These are phyloP conservation scores for Sterrhoptilus dennistouni DNA, from an alignment of 2,113 vertebrate species.

Conservation along the genomic window DNA sequence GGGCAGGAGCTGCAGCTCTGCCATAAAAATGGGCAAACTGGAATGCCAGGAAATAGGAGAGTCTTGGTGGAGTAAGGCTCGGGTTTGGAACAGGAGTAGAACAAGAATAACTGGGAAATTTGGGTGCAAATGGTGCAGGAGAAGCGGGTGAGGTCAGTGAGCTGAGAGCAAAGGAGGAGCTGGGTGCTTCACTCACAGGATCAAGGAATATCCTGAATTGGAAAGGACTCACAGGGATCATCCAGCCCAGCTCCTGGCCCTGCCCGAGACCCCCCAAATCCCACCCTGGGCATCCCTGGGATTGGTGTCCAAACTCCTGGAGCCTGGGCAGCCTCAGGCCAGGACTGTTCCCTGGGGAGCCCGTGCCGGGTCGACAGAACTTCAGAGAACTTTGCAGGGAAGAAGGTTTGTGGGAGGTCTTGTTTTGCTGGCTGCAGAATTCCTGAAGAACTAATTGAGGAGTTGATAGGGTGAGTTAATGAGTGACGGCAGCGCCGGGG, in stretches of 20 bases:
- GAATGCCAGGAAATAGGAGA: not conserved
- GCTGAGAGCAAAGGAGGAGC: not conserved
- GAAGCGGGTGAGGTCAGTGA: not conserved
- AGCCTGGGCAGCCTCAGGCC: accelerated
- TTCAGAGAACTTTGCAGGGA: not conserved
- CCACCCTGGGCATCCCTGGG: not conserved
- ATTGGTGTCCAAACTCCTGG: not conserved
- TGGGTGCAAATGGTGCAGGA: not conserved
- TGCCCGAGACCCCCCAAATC: not conserved
- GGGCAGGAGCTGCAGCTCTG: not conserved
- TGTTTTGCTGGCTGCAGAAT: not conserved
- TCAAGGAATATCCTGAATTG: not conserved
- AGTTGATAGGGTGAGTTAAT: not conserved
- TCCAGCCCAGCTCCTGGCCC: not conserved
- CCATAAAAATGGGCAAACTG: not conserved
- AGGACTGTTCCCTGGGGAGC: not conserved
- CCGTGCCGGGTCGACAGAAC: not conserved
- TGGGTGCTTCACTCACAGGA: accelerated
- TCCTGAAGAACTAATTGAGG: not conserved
- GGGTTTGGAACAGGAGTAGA: not conserved
- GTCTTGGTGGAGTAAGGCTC: not conserved
- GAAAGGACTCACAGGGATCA: not conserved
- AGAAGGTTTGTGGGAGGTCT: not conserved
- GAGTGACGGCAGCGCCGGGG: not conserved
- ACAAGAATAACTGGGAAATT: constrained; percentile 6